Percentiles rank a stretch among this genome's conserved stretches.
Conservation (phyloP, 2,888 invertebrate species). For the Antitype chi region DNA sequence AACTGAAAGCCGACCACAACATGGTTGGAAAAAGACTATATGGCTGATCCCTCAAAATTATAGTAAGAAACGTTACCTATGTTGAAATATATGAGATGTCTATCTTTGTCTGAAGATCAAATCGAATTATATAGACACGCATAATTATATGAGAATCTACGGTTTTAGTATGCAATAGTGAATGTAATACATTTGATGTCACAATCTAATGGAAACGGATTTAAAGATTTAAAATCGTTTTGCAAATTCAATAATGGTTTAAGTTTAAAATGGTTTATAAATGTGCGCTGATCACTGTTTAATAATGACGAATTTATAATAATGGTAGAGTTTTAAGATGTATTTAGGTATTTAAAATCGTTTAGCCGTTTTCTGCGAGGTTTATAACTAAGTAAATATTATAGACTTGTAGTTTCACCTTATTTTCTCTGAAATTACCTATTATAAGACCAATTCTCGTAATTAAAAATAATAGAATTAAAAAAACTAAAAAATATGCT, state of each 20-base stretch:
- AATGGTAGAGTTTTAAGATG: not conserved
- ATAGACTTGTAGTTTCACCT: not conserved
- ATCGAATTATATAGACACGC: conserved; percentile 46
- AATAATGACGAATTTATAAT: conserved; percentile 11
- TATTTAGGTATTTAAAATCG: not conserved
- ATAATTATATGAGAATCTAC: conserved; percentile 50
- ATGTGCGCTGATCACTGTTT: conserved; percentile 31
- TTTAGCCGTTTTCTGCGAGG: not conserved
- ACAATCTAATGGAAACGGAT: conserved; percentile 54
- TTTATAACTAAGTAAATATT: not conserved
- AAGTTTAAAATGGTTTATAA: conserved; percentile 19
- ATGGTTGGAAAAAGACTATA: too few relatives aligned
- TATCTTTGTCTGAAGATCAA: conserved; percentile 38
- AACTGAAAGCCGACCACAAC: too few relatives aligned
- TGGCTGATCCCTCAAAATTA: not conserved
- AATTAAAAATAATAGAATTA: too few relatives aligned
- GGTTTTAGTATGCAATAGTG: conserved; percentile 49
- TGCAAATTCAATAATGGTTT: conserved; percentile 33
- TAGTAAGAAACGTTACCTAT: conserved; percentile 1
- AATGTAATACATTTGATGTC: conserved; percentile 37
- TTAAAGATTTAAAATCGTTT: conserved; percentile 35
- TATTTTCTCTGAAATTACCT: too few relatives aligned
- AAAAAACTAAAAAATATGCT: too few relatives aligned
- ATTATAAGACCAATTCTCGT: too few relatives aligned
- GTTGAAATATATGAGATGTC: conserved; percentile 22